Evolutionary conservation across 2,888 invertebrate genomes (phyloP).

Genomic region (Drosophila suboccidentalis): DNA sequence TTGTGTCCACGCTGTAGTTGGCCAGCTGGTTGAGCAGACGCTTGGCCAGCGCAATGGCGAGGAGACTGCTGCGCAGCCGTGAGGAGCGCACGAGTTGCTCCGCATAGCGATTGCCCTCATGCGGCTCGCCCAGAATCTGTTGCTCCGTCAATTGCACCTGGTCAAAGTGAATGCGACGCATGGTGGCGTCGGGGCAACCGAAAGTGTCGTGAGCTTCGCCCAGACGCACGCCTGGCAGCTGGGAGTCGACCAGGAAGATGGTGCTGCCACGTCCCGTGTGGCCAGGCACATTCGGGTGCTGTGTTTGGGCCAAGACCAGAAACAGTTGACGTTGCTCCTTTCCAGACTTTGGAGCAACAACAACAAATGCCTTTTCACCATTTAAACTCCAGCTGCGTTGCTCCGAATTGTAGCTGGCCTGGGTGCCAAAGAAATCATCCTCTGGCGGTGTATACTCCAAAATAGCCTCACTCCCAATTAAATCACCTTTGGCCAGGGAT

Average conservation of each 20-base stretch:
- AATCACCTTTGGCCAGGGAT: conserved; percentile 89
- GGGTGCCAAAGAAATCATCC: conserved; percentile 86
- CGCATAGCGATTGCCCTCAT: conserved; percentile 87
- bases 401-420: conserved; percentile 86
- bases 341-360: conserved; percentile 59
- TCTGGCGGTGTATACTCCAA: conserved; percentile 85
- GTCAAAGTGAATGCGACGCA: conserved; percentile 87
- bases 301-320: conserved; percentile 89
- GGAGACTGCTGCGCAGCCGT: conserved; percentile 85
- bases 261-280: conserved; percentile 86
- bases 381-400: conserved; percentile 87
- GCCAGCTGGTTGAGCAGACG: conserved; percentile 86
- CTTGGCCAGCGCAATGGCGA: conserved; percentile 86
- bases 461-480: conserved; percentile 90
- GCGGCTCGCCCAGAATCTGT: conserved; percentile 88
- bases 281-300: conserved; percentile 82
- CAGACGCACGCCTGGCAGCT: conserved; percentile 87
- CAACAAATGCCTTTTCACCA: conserved; percentile 86
- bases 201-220: conserved; percentile 87
- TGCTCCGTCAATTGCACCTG: conserved; percentile 87
- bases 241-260: conserved; percentile 89
- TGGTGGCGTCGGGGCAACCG: conserved; percentile 86
- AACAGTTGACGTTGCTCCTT: conserved; percentile 87
- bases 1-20: conserved; percentile 86
- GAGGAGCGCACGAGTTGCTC: conserved; percentile 85